Base-by-base conservation (phyloP, 2,888 invertebrate species). In the Pseudococcus viburni region DNA sequence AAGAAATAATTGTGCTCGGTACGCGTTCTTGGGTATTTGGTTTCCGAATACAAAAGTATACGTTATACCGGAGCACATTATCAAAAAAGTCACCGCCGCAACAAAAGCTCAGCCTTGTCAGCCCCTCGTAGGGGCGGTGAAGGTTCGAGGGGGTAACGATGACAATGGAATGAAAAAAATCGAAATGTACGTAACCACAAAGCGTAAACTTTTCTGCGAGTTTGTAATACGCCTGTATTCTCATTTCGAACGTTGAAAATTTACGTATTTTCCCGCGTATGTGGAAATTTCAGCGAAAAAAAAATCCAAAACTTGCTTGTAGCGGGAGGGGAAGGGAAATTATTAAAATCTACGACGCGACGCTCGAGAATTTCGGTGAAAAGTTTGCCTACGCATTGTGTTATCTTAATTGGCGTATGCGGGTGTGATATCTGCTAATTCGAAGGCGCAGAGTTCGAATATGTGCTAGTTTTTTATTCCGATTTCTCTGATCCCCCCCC, bases 121-220 rank as follows among this genome's bases (percentile, higher is more conserved):
- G 1, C 39, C 1, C 42, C 42, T 6, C 42, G 42, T 5, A 8
- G 8, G 42, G 0, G 8, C 9, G 8, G 8, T 5, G 17, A 0
- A 0, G 64, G 64, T 6, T 19, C 22, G 64, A 64, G 64, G 19
- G 64, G 64, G 64, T 51, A 22, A 64, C 22, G 64, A 22, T 64
- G 64, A 64, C 64, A 64, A 64, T 64, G 9, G 64, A 64, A 51
- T 51, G 64, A 22, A 42, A 64, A 64, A 64, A 64, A 64, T 64
- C 64, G 64, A 64, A 64, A 64, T 19, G 8, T 64, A 64, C 64
- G 19, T 64, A 64, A 64, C 64, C 64, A 64, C 64, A 64, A 64
- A 64, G 64, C 64, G 64, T 64, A 64, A 64, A 64, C n/a, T 64
- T 64, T 64, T 64, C 64, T n/a, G 15, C 64, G 64, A 64, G 64